Evolutionary conservation across 2,113 vertebrate species (phyloP), one percentile per base, ranked within the genome.

Genomic region (Arizona elegans): DNA sequence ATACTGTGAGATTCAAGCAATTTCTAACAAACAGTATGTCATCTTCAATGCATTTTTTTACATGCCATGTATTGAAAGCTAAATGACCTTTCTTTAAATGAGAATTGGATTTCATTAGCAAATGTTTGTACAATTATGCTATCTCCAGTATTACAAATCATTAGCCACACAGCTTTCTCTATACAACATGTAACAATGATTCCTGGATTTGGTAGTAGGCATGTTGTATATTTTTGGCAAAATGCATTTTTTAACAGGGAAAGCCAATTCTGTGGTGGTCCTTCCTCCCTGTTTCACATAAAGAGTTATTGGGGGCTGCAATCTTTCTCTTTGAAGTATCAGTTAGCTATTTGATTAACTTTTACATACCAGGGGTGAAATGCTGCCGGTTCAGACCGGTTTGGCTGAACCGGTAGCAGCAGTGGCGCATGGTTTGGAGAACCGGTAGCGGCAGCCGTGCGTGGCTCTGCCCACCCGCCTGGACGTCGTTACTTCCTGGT

Each of bases 81-180:
- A 93, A 75, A 55, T 81, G 59, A 70, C 47, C 21, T 90, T 93
- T 12, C 54, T 50, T 94, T 89, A 86, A 59, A 95, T 26, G 21
- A 85, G 47, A 62, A 90, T 23, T 93, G 2, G 47, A 70, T 93
- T 95, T 91, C 24, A 94, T 88, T 91, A 24, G 81, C 50, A 81
- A 93, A 26, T 92, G 19, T 70, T n/a, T 7, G 5, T 1, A 0
- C 52, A 26, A 21, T 75, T n/a, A 88, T 95, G 89, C 93, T 92
- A 43, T 81, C 58, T 90, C 52, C 24, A 88, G 26, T 87, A 43
- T 93, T 1, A 3, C 9, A 88, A 86, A 23, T 91, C 38, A 8
- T 87, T 50, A 33, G 26, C 50, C 33, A 21, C 85, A 75, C 15
- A 52, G 38, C 9, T 52, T 88, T 10, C 53, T 93, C 55, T 94